A percentile compares a stretch with the other conserved stretches of the same genome.
Evolutionary conservation across 2,797 vertebrate genomes (phyloP).

Genomic region (Odontamblyopus lacepedii): DNA sequence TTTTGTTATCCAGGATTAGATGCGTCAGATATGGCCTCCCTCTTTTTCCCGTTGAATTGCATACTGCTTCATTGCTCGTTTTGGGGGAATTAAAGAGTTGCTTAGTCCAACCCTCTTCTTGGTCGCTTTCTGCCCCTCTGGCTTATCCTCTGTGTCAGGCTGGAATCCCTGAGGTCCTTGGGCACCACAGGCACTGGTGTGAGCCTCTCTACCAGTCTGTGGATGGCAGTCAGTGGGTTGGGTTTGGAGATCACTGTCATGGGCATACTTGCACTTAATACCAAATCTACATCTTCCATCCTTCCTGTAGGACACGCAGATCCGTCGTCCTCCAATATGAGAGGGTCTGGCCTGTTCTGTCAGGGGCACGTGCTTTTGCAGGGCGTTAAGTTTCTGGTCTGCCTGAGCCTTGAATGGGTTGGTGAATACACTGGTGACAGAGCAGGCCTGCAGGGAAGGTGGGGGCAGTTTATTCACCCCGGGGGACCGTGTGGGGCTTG

Average conservation of each 20-base stretch:
- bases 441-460: constrained; percentile 59
- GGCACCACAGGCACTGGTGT: background rate
- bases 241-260: constrained; percentile 81
- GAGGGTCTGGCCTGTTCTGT: constrained; percentile 76
- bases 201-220: background rate
- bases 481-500: constrained; percentile 11
- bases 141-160: constrained; percentile 28
- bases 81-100: constrained; percentile 79
- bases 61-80: constrained; percentile 79
- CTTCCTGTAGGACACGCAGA: constrained; percentile 81
- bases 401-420: constrained; percentile 81
- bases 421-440: constrained; percentile 77
- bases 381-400: constrained; percentile 72
- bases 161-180: constrained; percentile 19
- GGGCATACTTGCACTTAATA: constrained; percentile 83
- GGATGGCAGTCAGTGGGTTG: constrained; percentile 16
- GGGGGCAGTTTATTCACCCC: constrained; percentile 62
- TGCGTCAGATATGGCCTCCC: constrained; percentile 63
- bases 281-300: constrained; percentile 82
- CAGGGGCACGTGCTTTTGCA: constrained; percentile 84
- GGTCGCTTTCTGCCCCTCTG: constrained; percentile 56
- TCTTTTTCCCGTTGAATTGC: constrained; percentile 66
- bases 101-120: constrained; percentile 79
- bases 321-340: constrained; percentile 74
- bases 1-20: no score